A percentile compares a stretch with the other conserved stretches of the same genome.
Evolutionary conservation across 2,888 invertebrate species (phyloP).

Genomic region (Caenorhabditis drosophilae): DNA sequence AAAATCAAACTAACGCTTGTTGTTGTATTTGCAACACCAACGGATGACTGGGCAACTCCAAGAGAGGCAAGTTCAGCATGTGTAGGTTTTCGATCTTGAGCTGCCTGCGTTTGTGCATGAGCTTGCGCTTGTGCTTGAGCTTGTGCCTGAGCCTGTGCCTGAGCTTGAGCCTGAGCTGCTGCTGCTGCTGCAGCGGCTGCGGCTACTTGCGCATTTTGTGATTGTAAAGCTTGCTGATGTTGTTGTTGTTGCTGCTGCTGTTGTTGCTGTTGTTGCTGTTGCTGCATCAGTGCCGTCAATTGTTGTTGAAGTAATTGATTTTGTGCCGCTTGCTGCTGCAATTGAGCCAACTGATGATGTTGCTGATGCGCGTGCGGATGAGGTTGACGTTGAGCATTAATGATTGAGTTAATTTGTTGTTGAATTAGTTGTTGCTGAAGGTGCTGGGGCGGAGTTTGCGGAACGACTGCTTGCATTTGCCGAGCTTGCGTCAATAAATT

Average conservation of each 20-base stretch:
- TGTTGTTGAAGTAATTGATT: constrained; percentile 18
- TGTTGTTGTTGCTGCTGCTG: constrained; percentile 15
- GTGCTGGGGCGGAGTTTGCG: constrained; percentile 8
- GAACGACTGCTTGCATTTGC: constrained; percentile 24
- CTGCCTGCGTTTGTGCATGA: no score
- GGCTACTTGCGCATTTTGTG: constrained; percentile 13
- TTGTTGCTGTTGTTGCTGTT: constrained; percentile 14
- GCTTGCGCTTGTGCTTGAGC: no score
- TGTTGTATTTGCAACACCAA: no score
- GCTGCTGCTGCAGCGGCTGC: no score
- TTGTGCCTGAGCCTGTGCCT: no score
- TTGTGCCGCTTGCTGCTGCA: constrained; percentile 12
- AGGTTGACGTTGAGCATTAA: background rate
- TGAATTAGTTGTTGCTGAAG: constrained; percentile 19
- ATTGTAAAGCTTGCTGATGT: constrained; percentile 7
- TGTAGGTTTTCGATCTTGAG: no score
- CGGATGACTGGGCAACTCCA: no score
- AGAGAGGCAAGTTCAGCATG: no score
- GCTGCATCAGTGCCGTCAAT: constrained; percentile 1
- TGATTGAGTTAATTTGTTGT: constrained; percentile 9
- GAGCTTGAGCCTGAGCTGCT: no score
- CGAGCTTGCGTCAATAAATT: constrained; percentile 22
- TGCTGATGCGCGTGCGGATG: constrained; percentile 9
- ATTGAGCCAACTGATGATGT: constrained; percentile 3
- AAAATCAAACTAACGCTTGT: no score